These are phyloP conservation scores for Euzetes globulus DNA, from an alignment of 2,888 invertebrate species.

Conservation along the genomic window DNA sequence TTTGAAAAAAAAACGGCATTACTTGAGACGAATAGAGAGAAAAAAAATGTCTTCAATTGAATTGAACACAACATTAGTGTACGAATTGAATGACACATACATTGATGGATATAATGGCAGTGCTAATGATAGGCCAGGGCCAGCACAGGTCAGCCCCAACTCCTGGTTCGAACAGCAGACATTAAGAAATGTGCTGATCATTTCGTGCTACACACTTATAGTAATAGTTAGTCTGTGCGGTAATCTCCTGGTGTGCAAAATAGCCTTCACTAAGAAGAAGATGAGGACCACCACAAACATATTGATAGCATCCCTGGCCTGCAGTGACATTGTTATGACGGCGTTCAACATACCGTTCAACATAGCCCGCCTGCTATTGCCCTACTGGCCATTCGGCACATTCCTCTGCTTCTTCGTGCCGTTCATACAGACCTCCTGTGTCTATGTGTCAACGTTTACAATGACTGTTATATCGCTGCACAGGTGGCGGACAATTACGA, in stretches of 20 bases:
- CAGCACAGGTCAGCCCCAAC: not conserved
- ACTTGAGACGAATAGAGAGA: not conserved
- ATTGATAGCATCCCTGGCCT: conserved; percentile 30
- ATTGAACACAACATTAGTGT: not conserved
- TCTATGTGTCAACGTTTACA: conserved; percentile 48
- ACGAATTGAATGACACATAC: not conserved
- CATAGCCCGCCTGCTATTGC: conserved; percentile 45
- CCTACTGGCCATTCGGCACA: conserved; percentile 50
- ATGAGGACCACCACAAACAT: conserved; percentile 32
- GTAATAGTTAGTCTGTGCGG: conserved; percentile 25
- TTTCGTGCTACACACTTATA: conserved; percentile 23
- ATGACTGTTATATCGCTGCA: conserved; percentile 50
- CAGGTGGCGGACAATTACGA: conserved; percentile 43
- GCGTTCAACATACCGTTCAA: conserved; percentile 30
- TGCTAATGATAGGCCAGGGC: not conserved
- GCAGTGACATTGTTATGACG: conserved; percentile 29
- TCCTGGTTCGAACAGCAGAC: not conserved
- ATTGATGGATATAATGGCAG: not conserved
- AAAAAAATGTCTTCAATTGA: not conserved
- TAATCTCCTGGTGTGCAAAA: conserved; percentile 26
- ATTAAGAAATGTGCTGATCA: not conserved
- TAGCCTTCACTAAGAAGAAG: conserved; percentile 20
- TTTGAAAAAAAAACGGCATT: no score
- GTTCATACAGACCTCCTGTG: conserved; percentile 47
- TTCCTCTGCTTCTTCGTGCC: conserved; percentile 49